Base-by-base conservation (phyloP, 1,140 invertebrate genomes). In the Pseudachorutes palmiensis region DNA sequence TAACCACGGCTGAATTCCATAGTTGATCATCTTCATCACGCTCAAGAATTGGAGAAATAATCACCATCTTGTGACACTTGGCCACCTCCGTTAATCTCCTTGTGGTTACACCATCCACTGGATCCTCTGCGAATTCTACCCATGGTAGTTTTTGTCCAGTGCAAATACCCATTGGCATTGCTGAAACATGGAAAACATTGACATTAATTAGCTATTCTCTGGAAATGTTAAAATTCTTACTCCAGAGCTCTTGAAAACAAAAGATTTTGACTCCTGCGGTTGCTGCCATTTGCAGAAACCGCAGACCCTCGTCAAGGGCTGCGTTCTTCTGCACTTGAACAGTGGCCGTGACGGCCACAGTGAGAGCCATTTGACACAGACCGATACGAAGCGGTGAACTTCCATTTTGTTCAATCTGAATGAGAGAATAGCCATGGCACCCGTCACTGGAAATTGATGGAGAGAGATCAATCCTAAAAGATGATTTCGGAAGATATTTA, bases 241-340 rank as follows among this genome's bases (percentile, higher is more conserved):
- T 68, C 66, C 66, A 68, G 22, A 68, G 24, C 62, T 68, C 66
- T 24, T 68, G 66, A 24, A 68, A 68, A 33, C 66, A 68, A 31
- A 68, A 64, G 2, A 68, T 59, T 3, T 68, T 68, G n/a, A 64
- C 66, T 12, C 29, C 41, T 26, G 28, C 41, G 1, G 3, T 1
- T 0, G 45, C 48, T 2, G 66, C 66, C 9, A 41, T 41, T 45
- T 63, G 26, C 12, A 68, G 28, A 2, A 60, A 41, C n/a, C 45
- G 2, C 16, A 2, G 2, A 28, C 61, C 66, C 0, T 63, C 22
- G 9, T 58, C 24, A 0, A 63, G 12, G n/a, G 62, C 22, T 22
- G 60, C 61, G 12, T 16, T 26, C 33, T 33, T 41, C 32, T 68
- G 66, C 14, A 22, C 9, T 2, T 41, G 2, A 57, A 68, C 41